phyloP scores from a whole-genome alignment of 1,140 invertebrate genomes.

The Caligus rogercresseyi region DNA sequence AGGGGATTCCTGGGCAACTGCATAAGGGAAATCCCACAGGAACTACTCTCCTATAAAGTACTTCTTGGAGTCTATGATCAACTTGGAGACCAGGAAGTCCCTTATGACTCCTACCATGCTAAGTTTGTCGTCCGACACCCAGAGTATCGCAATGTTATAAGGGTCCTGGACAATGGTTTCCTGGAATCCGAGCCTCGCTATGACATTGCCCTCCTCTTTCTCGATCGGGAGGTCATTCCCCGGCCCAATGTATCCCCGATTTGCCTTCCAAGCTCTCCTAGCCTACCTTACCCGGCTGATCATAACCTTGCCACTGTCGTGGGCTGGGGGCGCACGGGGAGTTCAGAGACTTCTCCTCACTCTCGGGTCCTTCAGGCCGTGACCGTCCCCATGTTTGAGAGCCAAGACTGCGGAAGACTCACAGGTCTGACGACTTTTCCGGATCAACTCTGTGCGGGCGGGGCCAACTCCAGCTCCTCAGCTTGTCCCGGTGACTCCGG shows the following conservation, averaged over 20 bases:
- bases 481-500: conserved; percentile 10
- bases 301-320: conserved; percentile 3
- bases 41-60: conserved; percentile 13
- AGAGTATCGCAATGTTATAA: conserved; percentile 16
- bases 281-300: background rate
- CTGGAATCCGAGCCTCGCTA: conserved; percentile 11
- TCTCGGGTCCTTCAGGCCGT: conserved; percentile 7
- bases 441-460: conserved; percentile 13
- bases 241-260: conserved; percentile 13
- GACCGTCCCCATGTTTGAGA: conserved; percentile 4
- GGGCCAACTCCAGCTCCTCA: background rate
- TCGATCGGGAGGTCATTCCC: conserved; percentile 2
- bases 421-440: conserved; percentile 1
- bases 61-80: conserved; percentile 12
- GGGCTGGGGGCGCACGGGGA: conserved; percentile 2
- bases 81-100: background rate
- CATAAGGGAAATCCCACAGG: conserved; percentile 8
- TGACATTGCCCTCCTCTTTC: conserved; percentile 8
- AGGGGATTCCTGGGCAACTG: background rate
- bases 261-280: conserved; percentile 1
- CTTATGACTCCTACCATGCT: conserved; percentile 2
- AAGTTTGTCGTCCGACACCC: conserved; percentile 9
- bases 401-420: background rate
- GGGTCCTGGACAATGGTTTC: conserved; percentile 1
- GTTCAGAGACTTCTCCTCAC: background rate